Percentiles rank a stretch among this genome's conserved stretches.
Conservation (phyloP, 2,797 vertebrate genomes). For the Galaxias olidus region DNA sequence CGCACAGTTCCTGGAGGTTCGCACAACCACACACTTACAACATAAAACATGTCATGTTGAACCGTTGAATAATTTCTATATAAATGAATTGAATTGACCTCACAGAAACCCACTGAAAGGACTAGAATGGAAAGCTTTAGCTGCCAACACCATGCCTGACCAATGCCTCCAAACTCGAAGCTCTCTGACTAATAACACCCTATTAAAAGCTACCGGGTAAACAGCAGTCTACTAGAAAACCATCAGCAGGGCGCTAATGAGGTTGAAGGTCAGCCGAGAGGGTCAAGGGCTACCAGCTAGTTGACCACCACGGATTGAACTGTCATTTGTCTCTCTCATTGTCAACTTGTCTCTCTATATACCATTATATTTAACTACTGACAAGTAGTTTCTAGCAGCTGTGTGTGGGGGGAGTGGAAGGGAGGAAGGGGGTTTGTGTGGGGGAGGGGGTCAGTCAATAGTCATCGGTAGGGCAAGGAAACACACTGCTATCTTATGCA, state of each 20-base stretch:
- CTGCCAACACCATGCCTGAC: too few relatives aligned
- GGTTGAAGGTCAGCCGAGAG: slow-evolving; percentile 47
- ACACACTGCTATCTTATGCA: not conserved
- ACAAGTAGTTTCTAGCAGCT: slow-evolving; percentile 56
- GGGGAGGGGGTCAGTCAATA: not conserved
- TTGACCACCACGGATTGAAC: slow-evolving; percentile 53
- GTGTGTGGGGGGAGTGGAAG: slow-evolving; percentile 12
- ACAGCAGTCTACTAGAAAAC: too few relatives aligned
- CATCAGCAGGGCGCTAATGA: not conserved
- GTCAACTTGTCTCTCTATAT: slow-evolving; percentile 15
- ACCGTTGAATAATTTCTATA: too few relatives aligned
- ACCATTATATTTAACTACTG: slow-evolving; percentile 61
- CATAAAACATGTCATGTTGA: too few relatives aligned
- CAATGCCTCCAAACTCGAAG: too few relatives aligned
- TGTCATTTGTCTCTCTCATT: slow-evolving; percentile 48
- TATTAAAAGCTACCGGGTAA: too few relatives aligned
- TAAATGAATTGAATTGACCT: too few relatives aligned
- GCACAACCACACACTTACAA: too few relatives aligned
- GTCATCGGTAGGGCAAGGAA: not conserved
- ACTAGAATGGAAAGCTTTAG: too few relatives aligned
- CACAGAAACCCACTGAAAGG: too few relatives aligned
- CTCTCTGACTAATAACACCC: too few relatives aligned
- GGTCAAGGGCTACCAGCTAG: slow-evolving; percentile 29
- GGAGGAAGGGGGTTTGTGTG: not conserved
- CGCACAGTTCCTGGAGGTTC: slow-evolving; percentile 94